Evolutionary conservation across 2,113 vertebrate species (phyloP).

Genomic region (Cepphus grylle): DNA sequence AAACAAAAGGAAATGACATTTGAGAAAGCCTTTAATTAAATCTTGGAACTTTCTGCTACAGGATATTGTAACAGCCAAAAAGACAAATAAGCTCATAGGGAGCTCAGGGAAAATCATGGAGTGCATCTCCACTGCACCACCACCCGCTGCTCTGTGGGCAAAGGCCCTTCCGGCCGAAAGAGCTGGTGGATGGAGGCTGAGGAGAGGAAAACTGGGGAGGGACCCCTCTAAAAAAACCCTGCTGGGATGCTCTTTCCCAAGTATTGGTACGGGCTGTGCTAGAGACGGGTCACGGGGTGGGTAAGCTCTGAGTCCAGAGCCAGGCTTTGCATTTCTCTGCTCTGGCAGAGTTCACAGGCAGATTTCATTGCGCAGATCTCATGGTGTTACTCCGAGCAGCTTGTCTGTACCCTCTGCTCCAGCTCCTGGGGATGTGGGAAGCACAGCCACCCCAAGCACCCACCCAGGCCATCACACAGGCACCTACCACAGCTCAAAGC

Average conservation of each 20-base stretch:
- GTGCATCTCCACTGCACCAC: not conserved
- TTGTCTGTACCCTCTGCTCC: not conserved
- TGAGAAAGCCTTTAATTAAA: not conserved
- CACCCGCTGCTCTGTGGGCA: not conserved
- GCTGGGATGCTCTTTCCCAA: not conserved
- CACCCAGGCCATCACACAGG: too few species aligned
- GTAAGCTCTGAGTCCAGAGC: not conserved
- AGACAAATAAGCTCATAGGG: not conserved
- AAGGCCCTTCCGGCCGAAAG: not conserved
- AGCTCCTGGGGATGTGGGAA: not conserved
- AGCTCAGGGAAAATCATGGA: not conserved
- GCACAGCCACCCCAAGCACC: too few species aligned
- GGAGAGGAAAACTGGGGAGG: not conserved
- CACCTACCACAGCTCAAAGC: not conserved
- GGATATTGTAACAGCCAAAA: not conserved
- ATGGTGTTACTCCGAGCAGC: not conserved
- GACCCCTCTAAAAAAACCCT: not conserved
- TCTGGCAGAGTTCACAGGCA: not conserved
- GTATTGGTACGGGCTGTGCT: rapidly evolving
- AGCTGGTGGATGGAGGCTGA: not conserved
- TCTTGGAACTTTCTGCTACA: not conserved
- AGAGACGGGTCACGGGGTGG: not conserved
- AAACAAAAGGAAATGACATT: not conserved
- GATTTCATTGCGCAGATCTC: rapidly evolving
- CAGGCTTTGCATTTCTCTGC: not conserved